These are phyloP conservation scores for Acleris sparsana DNA, from an alignment of 2,888 invertebrate genomes.

Conservation along the genomic window DNA sequence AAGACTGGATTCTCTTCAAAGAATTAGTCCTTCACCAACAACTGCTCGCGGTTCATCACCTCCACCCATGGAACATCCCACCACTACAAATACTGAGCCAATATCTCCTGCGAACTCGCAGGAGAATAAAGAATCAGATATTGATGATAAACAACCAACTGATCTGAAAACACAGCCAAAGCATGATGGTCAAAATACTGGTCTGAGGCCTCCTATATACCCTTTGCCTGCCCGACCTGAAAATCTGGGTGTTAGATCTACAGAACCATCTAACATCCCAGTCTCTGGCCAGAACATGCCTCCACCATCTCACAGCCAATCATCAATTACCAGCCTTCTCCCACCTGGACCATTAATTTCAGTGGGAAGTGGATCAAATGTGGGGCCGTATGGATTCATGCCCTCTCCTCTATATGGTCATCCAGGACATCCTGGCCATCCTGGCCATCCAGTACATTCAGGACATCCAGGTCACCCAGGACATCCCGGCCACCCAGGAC, in stretches of 20 bases:
- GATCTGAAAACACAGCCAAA: slow-evolving; percentile 76
- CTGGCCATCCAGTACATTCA: slow-evolving; percentile 48
- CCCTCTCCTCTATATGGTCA: slow-evolving; percentile 77
- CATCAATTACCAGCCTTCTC: slow-evolving; percentile 81
- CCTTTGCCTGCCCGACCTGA: slow-evolving; percentile 71
- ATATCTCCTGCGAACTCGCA: slow-evolving; percentile 75
- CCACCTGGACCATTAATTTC: slow-evolving; percentile 85
- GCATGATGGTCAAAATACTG: slow-evolving; percentile 58
- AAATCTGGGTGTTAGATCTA: slow-evolving; percentile 68
- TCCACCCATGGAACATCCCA: slow-evolving; percentile 73
- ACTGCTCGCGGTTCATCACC: slow-evolving; percentile 70
- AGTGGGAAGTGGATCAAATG: slow-evolving; percentile 82
- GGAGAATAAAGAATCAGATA: slow-evolving; percentile 72
- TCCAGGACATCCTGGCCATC: slow-evolving; percentile 50
- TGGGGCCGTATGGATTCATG: slow-evolving; percentile 86
- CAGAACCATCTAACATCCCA: slow-evolving; percentile 63
- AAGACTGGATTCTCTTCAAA: slow-evolving; percentile 69
- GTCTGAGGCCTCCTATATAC: slow-evolving; percentile 64
- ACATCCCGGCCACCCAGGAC: slow-evolving; percentile 55
- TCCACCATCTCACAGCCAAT: slow-evolving; percentile 78
- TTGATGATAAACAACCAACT: slow-evolving; percentile 75
- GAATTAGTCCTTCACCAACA: slow-evolving; percentile 76
- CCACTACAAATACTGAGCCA: slow-evolving; percentile 70
- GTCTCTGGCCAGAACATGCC: slow-evolving; percentile 72
- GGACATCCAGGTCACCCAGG: slow-evolving; percentile 45